Base-by-base conservation (phyloP, 2,113 vertebrate species). In the Anser brachyrhynchus region DNA sequence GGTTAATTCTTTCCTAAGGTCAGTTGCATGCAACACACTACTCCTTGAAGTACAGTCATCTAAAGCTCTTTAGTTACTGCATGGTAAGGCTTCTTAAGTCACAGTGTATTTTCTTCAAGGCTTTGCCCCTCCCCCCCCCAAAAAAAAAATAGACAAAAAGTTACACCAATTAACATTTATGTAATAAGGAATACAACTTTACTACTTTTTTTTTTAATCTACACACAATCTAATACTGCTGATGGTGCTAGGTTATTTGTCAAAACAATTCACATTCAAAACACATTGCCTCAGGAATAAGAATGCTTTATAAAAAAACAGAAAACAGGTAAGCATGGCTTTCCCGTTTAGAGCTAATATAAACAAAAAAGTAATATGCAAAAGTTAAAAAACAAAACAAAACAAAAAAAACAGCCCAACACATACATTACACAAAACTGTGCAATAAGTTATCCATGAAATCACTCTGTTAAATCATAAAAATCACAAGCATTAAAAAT, bases 1-100 rank as follows among this genome's bases (percentile, higher is more conserved):
- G 79, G 37, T 91, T 96, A 97, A 97, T 97, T 98, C 96, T 97
- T 96, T 98, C 98, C 98, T 98, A 98, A 96, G 98, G 98, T 98
- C 98, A 97, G 97, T 98, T 97, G 99, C 99, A 99, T 99, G 99
- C 99, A 99, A 98, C 98, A 98, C 98, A 97, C 97, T 98, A 97
- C 80, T 96, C 97, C 97, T 96, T 77, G 80, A 95, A 98, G 97
- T 97, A 98, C 97, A 97, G 98, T 98, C 97, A 93, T 97, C 97
- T 97, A 98, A 98, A 97, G 97, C 97, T 73, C 97, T 93, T 97
- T 84, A 96, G 97, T 96, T 97, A 98, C 98, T 98, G 95, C 67
- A 90, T 94, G 95, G 97, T 98, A 98, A 98, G 98, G 98, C 98
- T 98, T 98, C 96, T 97, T 98, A 98, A 98, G 97, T 99, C 99